These are phyloP conservation scores for Rutpela maculata DNA, from an alignment of 2,888 invertebrate species.

Conservation along the genomic window DNA sequence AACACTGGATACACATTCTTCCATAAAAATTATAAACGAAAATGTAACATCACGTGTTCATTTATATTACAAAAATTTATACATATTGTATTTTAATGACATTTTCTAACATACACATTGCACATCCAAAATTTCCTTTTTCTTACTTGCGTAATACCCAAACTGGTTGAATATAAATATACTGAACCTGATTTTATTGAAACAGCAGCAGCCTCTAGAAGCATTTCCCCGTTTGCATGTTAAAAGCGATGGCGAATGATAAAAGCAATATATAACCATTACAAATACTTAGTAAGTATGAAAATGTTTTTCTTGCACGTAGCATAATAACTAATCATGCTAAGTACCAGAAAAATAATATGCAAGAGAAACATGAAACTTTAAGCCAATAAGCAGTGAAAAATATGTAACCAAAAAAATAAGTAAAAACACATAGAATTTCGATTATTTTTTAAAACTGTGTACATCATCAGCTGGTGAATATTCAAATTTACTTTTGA, in stretches of 20 bases:
- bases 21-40: too few species aligned
- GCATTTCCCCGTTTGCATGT: not conserved
- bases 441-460: too few species aligned
- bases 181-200: too few species aligned
- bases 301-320: not conserved
- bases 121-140: too few species aligned
- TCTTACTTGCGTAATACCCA: not conserved
- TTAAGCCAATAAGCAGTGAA: not conserved
- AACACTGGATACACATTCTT: too few species aligned
- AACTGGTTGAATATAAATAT: not conserved
- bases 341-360: not conserved
- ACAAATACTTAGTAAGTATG: slow-evolving; percentile 55
- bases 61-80: too few species aligned
- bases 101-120: too few species aligned
- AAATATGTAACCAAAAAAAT: slow-evolving; percentile 12
- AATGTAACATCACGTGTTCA: too few species aligned
- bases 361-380: not conserved
- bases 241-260: slow-evolving; percentile 36
- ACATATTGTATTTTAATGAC: too few species aligned
- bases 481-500: too few species aligned
- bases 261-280: slow-evolving; percentile 42
- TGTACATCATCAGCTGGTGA: too few species aligned
- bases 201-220: too few species aligned
- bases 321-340: not conserved
- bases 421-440: not conserved